Percentiles rank a stretch among this genome's conserved stretches.
Evolutionary conservation across 2,797 vertebrate genomes (phyloP).

Genomic region (Myioborus melanocephalus): DNA sequence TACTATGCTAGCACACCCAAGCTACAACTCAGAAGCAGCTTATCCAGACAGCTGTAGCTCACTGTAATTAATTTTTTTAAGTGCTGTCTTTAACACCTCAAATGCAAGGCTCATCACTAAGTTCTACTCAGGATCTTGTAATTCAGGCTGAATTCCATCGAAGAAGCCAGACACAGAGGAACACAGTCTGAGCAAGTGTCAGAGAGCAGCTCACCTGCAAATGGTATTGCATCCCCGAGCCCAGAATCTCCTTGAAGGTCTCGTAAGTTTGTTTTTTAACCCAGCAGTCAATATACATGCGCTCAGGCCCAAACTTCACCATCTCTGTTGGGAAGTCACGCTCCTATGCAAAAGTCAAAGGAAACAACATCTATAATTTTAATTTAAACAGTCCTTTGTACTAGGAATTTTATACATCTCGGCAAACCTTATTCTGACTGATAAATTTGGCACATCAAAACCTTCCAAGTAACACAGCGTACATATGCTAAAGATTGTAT

Average conservation of each 20-base stretch:
- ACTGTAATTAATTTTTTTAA: not conserved
- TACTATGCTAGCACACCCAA: not conserved
- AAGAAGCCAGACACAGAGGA: not conserved
- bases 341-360: conserved; percentile 75
- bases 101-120: not conserved
- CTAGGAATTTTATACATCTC: not conserved
- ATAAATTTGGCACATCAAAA: not conserved
- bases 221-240: conserved; percentile 95
- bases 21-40: not conserved
- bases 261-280: conserved; percentile 93
- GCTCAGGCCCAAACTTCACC: conserved; percentile 94
- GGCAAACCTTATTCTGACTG: not conserved
- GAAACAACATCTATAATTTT: not conserved
- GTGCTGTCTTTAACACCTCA: not conserved
- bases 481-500: not conserved
- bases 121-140: not conserved
- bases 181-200: not conserved
- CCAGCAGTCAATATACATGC: conserved; percentile 97
- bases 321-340: conserved; percentile 91
- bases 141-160: not conserved
- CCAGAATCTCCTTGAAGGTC: conserved; percentile 93
- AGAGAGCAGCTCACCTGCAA: conserved; percentile 83
- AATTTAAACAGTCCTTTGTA: not conserved
- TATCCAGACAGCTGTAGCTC: not conserved
- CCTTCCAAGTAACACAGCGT: not conserved